phyloP scores from a whole-genome alignment of 2,797 vertebrate species.

The Calcarius lapponicus region DNA sequence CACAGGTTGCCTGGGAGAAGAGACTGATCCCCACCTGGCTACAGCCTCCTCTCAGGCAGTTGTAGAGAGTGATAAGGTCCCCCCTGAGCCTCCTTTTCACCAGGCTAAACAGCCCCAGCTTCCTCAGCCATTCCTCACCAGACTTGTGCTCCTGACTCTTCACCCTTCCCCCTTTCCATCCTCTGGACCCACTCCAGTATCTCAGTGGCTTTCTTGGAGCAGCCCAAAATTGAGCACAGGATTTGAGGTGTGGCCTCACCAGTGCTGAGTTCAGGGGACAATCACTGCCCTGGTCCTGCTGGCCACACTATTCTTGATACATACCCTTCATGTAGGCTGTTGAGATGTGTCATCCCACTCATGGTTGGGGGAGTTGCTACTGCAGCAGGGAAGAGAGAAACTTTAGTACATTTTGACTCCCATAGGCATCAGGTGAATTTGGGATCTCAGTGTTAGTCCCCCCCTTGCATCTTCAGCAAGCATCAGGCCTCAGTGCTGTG shows the following conservation, averaged over 20 bases:
- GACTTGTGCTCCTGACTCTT: neutral
- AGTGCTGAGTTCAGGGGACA: accelerated
- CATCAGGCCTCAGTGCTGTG: neutral
- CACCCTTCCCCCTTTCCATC: neutral
- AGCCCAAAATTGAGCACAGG: neutral
- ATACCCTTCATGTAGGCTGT: neutral
- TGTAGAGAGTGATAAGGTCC: neutral
- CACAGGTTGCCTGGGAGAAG: neutral
- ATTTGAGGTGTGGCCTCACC: neutral
- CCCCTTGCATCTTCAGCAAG: neutral
- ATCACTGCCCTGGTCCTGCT: neutral
- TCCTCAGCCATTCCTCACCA: neutral
- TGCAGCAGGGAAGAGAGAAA: neutral
- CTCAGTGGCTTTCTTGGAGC: neutral
- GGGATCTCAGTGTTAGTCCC: neutral
- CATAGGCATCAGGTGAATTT: neutral
- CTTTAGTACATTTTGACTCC: neutral
- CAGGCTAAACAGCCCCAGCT: neutral
- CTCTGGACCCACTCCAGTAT: neutral
- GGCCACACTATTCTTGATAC: neutral
- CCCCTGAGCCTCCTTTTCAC: neutral
- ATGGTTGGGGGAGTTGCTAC: neutral
- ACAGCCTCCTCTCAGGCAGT: neutral
- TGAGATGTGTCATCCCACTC: neutral
- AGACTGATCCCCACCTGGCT: accelerated